phyloP scores from a whole-genome alignment of 2,888 invertebrate genomes.

The Amiota communis region DNA sequence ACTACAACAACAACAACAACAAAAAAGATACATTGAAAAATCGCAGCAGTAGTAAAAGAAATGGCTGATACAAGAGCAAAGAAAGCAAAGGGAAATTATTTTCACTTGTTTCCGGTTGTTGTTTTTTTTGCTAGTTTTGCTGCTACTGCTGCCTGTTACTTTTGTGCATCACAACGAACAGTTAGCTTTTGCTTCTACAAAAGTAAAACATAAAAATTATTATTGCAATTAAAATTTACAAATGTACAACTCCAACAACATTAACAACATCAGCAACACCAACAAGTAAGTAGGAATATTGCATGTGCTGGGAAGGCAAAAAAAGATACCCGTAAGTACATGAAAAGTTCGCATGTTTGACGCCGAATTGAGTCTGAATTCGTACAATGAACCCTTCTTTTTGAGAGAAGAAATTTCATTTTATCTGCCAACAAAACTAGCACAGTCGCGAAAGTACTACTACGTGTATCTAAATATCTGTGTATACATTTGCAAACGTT shows the following conservation, averaged over 20 bases:
- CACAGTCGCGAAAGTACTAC: too few relatives aligned
- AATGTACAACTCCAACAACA: slow-evolving; percentile 5
- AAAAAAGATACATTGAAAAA: neutral
- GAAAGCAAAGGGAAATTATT: neutral
- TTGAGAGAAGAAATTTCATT: too few relatives aligned
- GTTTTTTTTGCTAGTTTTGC: neutral
- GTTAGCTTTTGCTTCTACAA: slow-evolving; percentile 17
- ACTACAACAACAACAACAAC: neutral
- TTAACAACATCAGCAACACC: neutral
- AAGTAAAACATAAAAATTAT: slow-evolving; percentile 29
- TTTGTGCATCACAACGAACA: neutral
- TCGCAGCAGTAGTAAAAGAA: neutral
- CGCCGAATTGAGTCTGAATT: slow-evolving; percentile 1
- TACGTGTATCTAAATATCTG: too few relatives aligned
- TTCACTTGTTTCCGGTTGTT: slow-evolving; percentile 12
- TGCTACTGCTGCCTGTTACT: neutral
- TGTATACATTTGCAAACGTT: too few relatives aligned
- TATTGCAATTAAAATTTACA: slow-evolving; percentile 30
- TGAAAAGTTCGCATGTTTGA: slow-evolving; percentile 6
- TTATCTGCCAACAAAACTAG: too few relatives aligned
- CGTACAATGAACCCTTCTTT: slow-evolving; percentile 11
- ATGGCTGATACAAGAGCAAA: neutral
- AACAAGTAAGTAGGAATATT: neutral
- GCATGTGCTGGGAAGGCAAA: neutral
- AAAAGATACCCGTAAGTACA: too few relatives aligned